A percentile compares a stretch with the other conserved stretches of the same genome.
Evolutionary conservation across 2,888 invertebrate species (phyloP).

Genomic region (Odontomyia ornata): DNA sequence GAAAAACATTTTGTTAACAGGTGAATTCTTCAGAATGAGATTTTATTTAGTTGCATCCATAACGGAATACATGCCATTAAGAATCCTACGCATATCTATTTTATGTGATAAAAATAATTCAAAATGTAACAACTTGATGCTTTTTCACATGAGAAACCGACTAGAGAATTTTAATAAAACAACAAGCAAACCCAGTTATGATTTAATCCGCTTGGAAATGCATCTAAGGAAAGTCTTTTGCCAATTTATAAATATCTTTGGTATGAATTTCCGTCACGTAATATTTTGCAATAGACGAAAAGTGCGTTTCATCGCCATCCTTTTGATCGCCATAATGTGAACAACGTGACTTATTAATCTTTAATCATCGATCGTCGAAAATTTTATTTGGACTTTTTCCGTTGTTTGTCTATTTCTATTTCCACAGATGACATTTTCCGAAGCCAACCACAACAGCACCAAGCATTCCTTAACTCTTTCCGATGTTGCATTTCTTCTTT

Average conservation of each 20-base stretch:
- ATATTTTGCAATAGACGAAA: constrained; percentile 39
- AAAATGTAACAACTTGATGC: not conserved
- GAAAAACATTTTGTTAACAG: no score
- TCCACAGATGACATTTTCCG: constrained; percentile 37
- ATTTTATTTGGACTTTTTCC: not conserved
- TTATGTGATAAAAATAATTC: not conserved
- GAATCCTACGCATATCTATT: not conserved
- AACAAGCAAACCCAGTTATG: not conserved
- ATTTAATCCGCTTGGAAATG: not conserved
- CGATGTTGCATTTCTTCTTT: not conserved
- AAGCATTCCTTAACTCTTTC: constrained; percentile 29
- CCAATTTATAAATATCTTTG: constrained; percentile 1
- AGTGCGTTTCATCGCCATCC: constrained; percentile 36
- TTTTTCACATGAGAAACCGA: not conserved
- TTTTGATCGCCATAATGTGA: constrained; percentile 41
- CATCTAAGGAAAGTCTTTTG: not conserved
- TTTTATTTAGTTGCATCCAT: not conserved
- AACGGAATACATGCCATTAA: not conserved
- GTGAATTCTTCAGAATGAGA: no score
- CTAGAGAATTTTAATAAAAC: not conserved
- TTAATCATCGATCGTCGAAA: constrained; percentile 50
- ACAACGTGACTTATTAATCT: constrained; percentile 53
- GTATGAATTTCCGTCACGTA: constrained; percentile 40
- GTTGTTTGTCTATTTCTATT: constrained; percentile 1
- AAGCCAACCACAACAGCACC: not conserved